Base-by-base conservation (phyloP, 2,113 vertebrate species). In the Aphyosemion australe region DNA sequence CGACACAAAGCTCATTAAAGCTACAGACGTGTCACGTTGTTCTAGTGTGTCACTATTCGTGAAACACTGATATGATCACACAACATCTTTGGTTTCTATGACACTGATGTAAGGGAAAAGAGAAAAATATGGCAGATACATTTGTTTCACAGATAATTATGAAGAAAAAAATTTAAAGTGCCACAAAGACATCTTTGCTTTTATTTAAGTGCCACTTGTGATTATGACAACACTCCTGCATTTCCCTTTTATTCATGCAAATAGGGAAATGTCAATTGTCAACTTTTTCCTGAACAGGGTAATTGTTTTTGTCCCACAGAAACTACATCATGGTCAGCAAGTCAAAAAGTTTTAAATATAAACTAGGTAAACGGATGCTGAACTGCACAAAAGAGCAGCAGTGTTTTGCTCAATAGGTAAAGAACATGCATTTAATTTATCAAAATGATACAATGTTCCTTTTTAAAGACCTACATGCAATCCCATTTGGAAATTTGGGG, bases 11-110 rank as follows among this genome's bases (percentile, higher is more conserved):
- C 1, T 15, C 5, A 14, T 45, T 14, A 15, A 45, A 45, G 14
- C 19, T 52, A 26, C 20, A 45, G 16, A 13, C 21, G 5, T 3
- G n/a, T 50, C 14, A 59, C 18, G 56, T 57, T 5, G 42, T 47
- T 31, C 4, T 37, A 51, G 1, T 4, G 41, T 18, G 1, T 7
- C 6, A 19, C 12, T 26, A 5, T 74, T 74, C 64, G 46, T 52
- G 2, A 67, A 63, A 60, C 32, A 51, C n/a, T 18, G 31, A 18
- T 32, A 67, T 69, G 43, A 41, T 84, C 49, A 12, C 46, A 46
- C 37, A 57, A n/a, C 1, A 5, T 5, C 8, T 11, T 47, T 46
- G 16, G 15, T n/a, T n/a, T 47, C 41, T 37, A 37, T 37, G 34
- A 37, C 1, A 10, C 34, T 10, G 9, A 37, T 37, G 34, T 8